Conservation (phyloP, 1,140 invertebrate species). For the Leptonema lineaticorne region DNA sequence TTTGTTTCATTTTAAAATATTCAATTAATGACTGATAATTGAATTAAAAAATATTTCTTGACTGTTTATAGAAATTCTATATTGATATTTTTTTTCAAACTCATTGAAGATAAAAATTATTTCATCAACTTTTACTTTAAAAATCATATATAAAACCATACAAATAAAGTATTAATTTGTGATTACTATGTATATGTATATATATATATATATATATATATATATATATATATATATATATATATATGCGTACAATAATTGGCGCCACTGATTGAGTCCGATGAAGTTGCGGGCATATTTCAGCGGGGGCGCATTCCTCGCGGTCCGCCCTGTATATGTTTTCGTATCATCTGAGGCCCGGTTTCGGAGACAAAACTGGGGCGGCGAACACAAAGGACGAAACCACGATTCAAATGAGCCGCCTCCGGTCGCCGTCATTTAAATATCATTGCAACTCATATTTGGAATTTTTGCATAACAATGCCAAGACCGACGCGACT, state of each 20-base stretch:
- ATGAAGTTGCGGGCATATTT: slow-evolving; percentile 7
- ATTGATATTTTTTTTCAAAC: too few species aligned
- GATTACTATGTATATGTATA: too few species aligned
- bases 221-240: not conserved
- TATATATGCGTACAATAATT: not conserved
- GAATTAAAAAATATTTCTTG: too few species aligned
- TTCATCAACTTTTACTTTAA: too few species aligned
- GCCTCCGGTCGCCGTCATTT: slow-evolving; percentile 34
- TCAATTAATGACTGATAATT: too few species aligned
- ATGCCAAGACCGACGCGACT: slow-evolving; percentile 2
- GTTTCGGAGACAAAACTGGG: not conserved
- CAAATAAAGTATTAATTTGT: too few species aligned
- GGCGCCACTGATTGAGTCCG: not conserved
- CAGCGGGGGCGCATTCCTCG: slow-evolving; percentile 7
- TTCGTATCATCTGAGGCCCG: not conserved
- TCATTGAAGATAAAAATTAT: too few species aligned
- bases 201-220: too few species aligned
- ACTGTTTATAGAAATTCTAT: too few species aligned
- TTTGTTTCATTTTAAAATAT: too few species aligned
- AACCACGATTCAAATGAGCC: slow-evolving; percentile 41
- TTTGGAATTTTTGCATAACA: slow-evolving; percentile 43
- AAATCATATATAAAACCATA: too few species aligned
- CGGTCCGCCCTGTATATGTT: not conserved
- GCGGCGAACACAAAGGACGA: slow-evolving; percentile 15
- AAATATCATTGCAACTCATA: slow-evolving; percentile 43